Conservation (phyloP, 30 jellyfish, hydroid and myxozoan species). For the Hydractinia symbiolongicarpus region DNA sequence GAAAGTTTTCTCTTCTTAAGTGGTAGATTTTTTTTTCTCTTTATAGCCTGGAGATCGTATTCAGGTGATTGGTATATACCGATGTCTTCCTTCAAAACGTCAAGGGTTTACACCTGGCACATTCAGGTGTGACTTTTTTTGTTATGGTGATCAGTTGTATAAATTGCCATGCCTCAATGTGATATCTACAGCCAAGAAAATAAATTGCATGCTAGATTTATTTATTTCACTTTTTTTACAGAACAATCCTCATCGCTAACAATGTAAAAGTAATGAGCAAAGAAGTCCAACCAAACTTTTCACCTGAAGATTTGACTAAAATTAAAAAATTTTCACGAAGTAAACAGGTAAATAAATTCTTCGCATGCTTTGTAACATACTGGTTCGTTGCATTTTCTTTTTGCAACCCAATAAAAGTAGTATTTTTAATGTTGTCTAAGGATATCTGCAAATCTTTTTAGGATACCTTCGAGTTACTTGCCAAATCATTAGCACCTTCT, state of each 20-base stretch:
- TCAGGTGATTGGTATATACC: conserved; percentile 92
- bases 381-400: conserved; percentile 16
- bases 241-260: conserved; percentile 85
- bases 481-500: conserved; percentile 97
- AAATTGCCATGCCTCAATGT: neutral
- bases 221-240: conserved; percentile 10
- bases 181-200: neutral
- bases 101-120: conserved; percentile 97
- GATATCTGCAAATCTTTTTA: conserved; percentile 17
- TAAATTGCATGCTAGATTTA: neutral
- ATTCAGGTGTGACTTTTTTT: conserved; percentile 52
- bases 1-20: neutral
- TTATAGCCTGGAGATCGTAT: conserved; percentile 99
- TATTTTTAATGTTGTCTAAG: neutral
- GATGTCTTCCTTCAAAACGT: conserved; percentile 94
- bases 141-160: neutral
- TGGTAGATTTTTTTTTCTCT: neutral
- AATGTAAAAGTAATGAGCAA: conserved; percentile 80
- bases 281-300: conserved; percentile 83
- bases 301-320: conserved; percentile 72
- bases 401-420: neutral
- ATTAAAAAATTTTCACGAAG: conserved; percentile 84
- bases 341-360: conserved; percentile 26
- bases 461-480: conserved; percentile 79
- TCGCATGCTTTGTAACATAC: neutral